A percentile compares a stretch with the other conserved stretches of the same genome.
Evolutionary conservation across 2,797 vertebrate genomes (phyloP).

Genomic region (Oreortyx pictus): DNA sequence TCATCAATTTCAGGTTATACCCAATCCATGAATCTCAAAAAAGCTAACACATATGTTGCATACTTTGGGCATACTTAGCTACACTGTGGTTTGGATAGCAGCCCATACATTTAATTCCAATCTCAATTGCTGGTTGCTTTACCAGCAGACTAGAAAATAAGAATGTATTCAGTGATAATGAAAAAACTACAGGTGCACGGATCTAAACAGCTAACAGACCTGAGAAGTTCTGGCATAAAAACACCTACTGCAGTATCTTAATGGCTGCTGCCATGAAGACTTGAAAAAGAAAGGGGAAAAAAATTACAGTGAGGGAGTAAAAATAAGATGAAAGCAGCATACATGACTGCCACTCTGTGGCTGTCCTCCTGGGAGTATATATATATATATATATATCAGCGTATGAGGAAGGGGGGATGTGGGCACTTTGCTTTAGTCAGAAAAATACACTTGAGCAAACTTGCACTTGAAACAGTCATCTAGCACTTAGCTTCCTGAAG

Average conservation of each 20-base stretch:
- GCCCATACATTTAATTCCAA: not conserved
- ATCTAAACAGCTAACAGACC: not conserved
- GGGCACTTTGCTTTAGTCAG: not conserved
- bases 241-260: not conserved
- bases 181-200: conserved; percentile 23
- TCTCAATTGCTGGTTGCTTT: not conserved
- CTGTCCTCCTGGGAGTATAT: not conserved
- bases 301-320: not conserved
- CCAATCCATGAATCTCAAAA: not conserved
- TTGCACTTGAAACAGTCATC: not conserved
- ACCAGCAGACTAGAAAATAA: not conserved
- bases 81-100: not conserved
- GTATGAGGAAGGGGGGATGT: not conserved
- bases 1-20: not conserved
- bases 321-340: not conserved
- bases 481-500: not conserved
- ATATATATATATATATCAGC: no score
- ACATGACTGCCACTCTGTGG: not conserved
- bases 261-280: not conserved
- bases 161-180: not conserved
- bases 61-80: not conserved
- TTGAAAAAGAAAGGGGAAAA: not conserved
- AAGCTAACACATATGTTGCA: not conserved
- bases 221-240: not conserved
- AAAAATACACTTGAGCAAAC: not conserved